A percentile compares a stretch with the other conserved stretches of the same genome.
phyloP scores from a whole-genome alignment of 2,888 invertebrate genomes.

The Xylocampa areola region DNA sequence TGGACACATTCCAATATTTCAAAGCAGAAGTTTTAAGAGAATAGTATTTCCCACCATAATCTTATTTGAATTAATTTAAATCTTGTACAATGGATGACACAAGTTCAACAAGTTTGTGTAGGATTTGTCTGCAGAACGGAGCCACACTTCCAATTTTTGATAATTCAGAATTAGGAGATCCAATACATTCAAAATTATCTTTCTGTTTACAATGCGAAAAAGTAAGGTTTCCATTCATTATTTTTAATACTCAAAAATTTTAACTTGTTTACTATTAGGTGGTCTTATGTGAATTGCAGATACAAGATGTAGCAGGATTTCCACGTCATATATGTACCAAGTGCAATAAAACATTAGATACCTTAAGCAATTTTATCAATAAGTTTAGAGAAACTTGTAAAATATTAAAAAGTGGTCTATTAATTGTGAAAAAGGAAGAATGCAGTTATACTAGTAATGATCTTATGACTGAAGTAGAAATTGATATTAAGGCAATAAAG shows the following conservation, averaged over 20 bases:
- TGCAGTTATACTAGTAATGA: constrained; percentile 35
- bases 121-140: constrained; percentile 79
- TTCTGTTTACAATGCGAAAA: constrained; percentile 74
- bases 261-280: background rate
- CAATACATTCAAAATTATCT: constrained; percentile 69
- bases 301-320: constrained; percentile 79
- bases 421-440: constrained; percentile 71
- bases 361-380: constrained; percentile 72
- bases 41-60: constrained; percentile 4
- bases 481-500: constrained; percentile 65
- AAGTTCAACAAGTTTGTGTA: constrained; percentile 67
- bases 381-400: constrained; percentile 74
- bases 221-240: constrained; percentile 59
- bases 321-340: constrained; percentile 77
- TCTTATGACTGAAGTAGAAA: constrained; percentile 56
- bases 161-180: constrained; percentile 55
- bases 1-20: constrained; percentile 12
- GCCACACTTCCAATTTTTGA: constrained; percentile 78
- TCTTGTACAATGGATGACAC: constrained; percentile 34
- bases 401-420: constrained; percentile 69
- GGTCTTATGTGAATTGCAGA: constrained; percentile 66
- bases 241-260: background rate
- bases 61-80: constrained; percentile 26
- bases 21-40: background rate
- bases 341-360: constrained; percentile 74